Conservation (phyloP, 1,140 invertebrate species). For the Drosophila nasuta region DNA sequence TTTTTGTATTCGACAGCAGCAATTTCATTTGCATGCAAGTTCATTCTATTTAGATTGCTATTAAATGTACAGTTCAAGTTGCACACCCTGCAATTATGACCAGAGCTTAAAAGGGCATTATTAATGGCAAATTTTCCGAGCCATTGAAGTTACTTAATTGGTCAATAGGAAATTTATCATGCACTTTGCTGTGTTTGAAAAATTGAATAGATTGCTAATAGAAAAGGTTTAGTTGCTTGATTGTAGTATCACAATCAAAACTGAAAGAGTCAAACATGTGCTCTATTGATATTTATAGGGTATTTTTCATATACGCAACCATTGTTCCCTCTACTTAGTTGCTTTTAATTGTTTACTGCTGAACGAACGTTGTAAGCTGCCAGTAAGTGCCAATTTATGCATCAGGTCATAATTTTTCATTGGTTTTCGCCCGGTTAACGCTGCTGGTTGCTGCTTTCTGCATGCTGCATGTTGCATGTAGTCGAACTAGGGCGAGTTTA, state of each 20-base stretch:
- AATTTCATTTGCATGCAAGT: slow-evolving; percentile 33
- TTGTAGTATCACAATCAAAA: too few relatives aligned
- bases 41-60: slow-evolving; percentile 26
- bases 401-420: slow-evolving; percentile 25
- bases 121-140: not conserved
- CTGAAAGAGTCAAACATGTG: too few relatives aligned
- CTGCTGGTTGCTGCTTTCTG: not conserved
- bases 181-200: too few relatives aligned
- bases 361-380: slow-evolving; percentile 15
- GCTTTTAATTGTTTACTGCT: slow-evolving; percentile 25
- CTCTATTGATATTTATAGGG: not conserved
- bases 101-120: not conserved
- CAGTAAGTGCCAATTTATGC: slow-evolving; percentile 23
- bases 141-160: too few relatives aligned
- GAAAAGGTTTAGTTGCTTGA: too few relatives aligned
- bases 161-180: too few relatives aligned
- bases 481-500: slow-evolving; percentile 49
- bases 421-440: not conserved
- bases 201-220: too few relatives aligned
- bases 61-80: slow-evolving; percentile 15
- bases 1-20: slow-evolving; percentile 15
- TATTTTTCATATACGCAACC: not conserved
- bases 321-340: not conserved
- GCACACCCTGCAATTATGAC: not conserved
- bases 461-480: slow-evolving; percentile 29